Evolutionary conservation across 2,888 invertebrate genomes (phyloP).

Genomic region (Microdon myrmicae): DNA sequence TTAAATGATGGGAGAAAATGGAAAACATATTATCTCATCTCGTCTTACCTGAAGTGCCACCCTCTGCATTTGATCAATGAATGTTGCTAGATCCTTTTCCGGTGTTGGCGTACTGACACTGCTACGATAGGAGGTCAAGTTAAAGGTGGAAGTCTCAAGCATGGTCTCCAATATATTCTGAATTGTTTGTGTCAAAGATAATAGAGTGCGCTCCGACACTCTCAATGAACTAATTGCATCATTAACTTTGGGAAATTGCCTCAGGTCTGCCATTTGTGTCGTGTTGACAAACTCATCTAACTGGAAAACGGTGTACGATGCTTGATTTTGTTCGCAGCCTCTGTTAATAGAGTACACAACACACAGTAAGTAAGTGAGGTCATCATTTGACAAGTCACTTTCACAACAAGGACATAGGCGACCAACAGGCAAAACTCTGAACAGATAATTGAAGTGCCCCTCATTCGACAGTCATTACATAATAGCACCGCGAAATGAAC

Average conservation of each 20-base stretch:
- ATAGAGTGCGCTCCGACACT: conserved; percentile 63
- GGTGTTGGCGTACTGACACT: conserved; percentile 66
- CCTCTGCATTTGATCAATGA: conserved; percentile 67
- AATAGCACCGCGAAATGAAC: too few species aligned
- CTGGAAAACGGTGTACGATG: conserved; percentile 80
- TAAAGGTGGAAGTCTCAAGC: conserved; percentile 65
- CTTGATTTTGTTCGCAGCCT: conserved; percentile 76
- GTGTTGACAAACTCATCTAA: conserved; percentile 77
- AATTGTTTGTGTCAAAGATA: conserved; percentile 64
- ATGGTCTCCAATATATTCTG: conserved; percentile 65
- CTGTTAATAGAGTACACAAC: too few species aligned
- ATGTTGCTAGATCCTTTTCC: conserved; percentile 67
- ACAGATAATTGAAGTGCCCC: too few species aligned
- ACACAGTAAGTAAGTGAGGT: too few species aligned
- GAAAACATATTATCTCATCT: not conserved
- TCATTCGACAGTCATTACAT: too few species aligned
- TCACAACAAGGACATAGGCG: too few species aligned
- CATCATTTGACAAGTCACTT: too few species aligned
- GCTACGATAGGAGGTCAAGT: conserved; percentile 64
- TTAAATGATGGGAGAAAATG: not conserved
- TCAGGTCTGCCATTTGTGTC: conserved; percentile 69
- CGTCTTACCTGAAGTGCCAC: conserved; percentile 65
- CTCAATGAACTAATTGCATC: conserved; percentile 63
- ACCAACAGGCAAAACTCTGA: too few species aligned
- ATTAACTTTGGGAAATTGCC: conserved; percentile 65